phyloP scores from a whole-genome alignment of 2,888 invertebrate species.

The Strigamia maritima region DNA sequence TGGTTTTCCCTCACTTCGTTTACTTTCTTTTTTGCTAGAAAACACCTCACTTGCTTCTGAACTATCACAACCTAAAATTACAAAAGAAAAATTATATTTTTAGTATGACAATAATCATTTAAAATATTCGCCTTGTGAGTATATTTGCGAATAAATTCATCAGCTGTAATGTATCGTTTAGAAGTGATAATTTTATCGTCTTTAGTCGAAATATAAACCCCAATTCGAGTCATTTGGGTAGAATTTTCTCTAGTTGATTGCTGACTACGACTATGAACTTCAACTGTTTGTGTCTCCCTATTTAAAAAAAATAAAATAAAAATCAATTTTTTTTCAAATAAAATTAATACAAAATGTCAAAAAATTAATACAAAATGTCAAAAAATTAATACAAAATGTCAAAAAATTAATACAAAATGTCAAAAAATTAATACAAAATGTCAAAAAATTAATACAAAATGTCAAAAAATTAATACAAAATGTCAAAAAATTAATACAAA shows the following conservation, averaged over 20 bases:
- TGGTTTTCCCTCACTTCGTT: neutral
- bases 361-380: neutral
- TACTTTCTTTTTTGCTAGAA: slow-evolving; percentile 17
- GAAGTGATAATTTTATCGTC: slow-evolving; percentile 49
- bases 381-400: too few relatives aligned
- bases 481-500: too few relatives aligned
- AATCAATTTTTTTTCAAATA: slow-evolving; percentile 27
- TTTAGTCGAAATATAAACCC: slow-evolving; percentile 50
- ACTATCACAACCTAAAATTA: slow-evolving; percentile 33
- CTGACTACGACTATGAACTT: slow-evolving; percentile 48
- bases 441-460: too few relatives aligned
- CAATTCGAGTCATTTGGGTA: slow-evolving; percentile 54
- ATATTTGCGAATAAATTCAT: neutral
- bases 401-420: too few relatives aligned
- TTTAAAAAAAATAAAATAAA: slow-evolving; percentile 44
- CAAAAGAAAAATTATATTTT: neutral
- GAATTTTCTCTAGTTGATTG: slow-evolving; percentile 52
- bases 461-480: too few relatives aligned
- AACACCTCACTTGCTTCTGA: slow-evolving; percentile 10
- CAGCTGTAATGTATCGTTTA: slow-evolving; percentile 31
- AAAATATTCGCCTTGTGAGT: neutral
- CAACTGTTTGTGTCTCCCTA: slow-evolving; percentile 53
- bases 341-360: neutral
- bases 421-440: too few relatives aligned
- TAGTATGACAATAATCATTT: too few relatives aligned